Percentiles rank a stretch among this genome's conserved stretches.
Evolutionary conservation across 2,888 invertebrate species (phyloP).

Genomic region (Himalopsyche tibetana): DNA sequence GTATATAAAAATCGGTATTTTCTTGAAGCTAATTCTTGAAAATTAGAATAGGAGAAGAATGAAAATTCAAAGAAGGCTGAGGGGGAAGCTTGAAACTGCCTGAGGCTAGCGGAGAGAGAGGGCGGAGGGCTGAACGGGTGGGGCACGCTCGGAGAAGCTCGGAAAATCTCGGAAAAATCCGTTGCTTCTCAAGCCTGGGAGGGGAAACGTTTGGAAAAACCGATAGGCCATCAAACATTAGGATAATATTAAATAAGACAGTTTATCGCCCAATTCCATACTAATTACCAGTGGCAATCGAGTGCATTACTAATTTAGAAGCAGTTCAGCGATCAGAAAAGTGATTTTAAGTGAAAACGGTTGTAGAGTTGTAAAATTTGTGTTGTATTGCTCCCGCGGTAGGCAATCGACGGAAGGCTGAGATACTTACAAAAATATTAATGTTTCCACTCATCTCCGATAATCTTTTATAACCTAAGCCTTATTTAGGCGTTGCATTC

Average conservation of each 20-base stretch:
- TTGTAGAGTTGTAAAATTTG: slow-evolving; percentile 27
- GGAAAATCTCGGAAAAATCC: slow-evolving; percentile 54
- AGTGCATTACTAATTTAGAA: slow-evolving; percentile 10
- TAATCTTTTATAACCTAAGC: not conserved
- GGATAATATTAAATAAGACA: slow-evolving; percentile 57
- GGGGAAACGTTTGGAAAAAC: slow-evolving; percentile 64
- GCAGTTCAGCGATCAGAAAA: not conserved
- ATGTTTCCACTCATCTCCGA: slow-evolving; percentile 8
- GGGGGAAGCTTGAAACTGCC: slow-evolving; percentile 6
- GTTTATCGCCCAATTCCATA: slow-evolving; percentile 54
- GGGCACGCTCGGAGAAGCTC: slow-evolving; percentile 58
- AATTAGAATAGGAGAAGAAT: slow-evolving; percentile 17
- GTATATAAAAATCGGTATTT: not conserved
- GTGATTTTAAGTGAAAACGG: slow-evolving; percentile 41
- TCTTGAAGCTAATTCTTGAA: slow-evolving; percentile 14
- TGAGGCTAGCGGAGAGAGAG: slow-evolving; percentile 51
- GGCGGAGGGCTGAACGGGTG: slow-evolving; percentile 56
- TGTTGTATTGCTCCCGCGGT: slow-evolving; percentile 45
- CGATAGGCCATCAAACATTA: slow-evolving; percentile 64
- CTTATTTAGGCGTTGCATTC: not conserved
- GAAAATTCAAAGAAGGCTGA: slow-evolving; percentile 19
- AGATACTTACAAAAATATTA: slow-evolving; percentile 7
- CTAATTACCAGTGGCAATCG: slow-evolving; percentile 47
- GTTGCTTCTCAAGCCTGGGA: slow-evolving; percentile 59
- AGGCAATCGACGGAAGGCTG: slow-evolving; percentile 1